These are phyloP conservation scores for Drosophila gaucha DNA, from an alignment of 2,888 invertebrate species.

Conservation along the genomic window DNA sequence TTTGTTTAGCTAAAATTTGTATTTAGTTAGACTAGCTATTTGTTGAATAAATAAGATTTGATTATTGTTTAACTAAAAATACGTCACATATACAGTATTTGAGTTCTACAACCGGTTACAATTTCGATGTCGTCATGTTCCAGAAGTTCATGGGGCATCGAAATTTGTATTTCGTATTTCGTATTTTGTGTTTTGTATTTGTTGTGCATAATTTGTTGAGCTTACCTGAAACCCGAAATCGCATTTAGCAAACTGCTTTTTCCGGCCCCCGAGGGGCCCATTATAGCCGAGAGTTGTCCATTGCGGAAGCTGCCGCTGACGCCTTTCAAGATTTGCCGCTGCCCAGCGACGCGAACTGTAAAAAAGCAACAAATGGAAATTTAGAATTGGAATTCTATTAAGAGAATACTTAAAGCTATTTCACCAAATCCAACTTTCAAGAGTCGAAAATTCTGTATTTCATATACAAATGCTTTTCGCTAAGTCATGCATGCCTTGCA, in stretches of 20 bases:
- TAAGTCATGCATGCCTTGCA: background rate
- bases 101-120: constrained; percentile 44
- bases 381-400: background rate
- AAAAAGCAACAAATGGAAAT: constrained; percentile 9
- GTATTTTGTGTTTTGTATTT: background rate
- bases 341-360: constrained; percentile 85
- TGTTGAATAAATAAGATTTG: background rate
- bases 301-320: constrained; percentile 88
- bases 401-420: background rate
- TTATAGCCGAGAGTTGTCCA: constrained; percentile 88
- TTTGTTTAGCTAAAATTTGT: background rate
- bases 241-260: constrained; percentile 92
- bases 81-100: constrained; percentile 15
- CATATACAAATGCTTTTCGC: background rate
- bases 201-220: background rate
- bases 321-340: constrained; percentile 87
- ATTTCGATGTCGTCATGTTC: constrained; percentile 9
- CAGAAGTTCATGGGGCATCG: constrained; percentile 9
- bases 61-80: background rate
- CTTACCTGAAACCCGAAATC: constrained; percentile 90
- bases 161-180: constrained; percentile 14
- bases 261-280: constrained; percentile 90
- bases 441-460: too few relatives aligned
- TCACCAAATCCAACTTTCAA: too few relatives aligned
- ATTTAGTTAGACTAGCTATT: background rate